Conservation (phyloP, 2,888 invertebrate genomes). For the Parnassius glacialis region DNA sequence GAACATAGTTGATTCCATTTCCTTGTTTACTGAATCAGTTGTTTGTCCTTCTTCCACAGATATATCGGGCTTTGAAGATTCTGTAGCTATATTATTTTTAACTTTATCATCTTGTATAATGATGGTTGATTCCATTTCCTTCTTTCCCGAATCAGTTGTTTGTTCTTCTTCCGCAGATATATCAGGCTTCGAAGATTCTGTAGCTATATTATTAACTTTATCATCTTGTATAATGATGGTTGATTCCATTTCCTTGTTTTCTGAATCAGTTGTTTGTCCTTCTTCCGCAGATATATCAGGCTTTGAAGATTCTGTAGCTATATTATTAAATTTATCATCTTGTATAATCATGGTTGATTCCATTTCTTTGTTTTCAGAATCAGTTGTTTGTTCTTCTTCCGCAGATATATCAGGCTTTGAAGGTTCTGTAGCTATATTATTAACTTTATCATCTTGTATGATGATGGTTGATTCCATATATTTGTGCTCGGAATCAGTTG, state of each 20-base stretch:
- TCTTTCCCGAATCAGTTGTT: constrained; percentile 26
- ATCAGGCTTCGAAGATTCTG: constrained; percentile 53
- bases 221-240: constrained; percentile 16
- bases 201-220: constrained; percentile 25
- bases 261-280: constrained; percentile 29
- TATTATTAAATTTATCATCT: no score
- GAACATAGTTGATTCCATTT: no score
- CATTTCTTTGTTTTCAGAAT: no score
- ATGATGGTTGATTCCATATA: no score
- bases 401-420: constrained; percentile 48
- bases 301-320: constrained; percentile 47
- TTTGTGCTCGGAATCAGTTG: no score
- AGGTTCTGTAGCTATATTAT: constrained; percentile 5
- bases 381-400: constrained; percentile 32
- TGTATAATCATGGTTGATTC: no score
- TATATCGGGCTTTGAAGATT: no score
- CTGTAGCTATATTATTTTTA: constrained; percentile 4
- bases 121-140: constrained; percentile 25
- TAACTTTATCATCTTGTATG: constrained; percentile 15
- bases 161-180: constrained; percentile 40
- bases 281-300: constrained; percentile 45
- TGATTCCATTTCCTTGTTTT: constrained; percentile 27
- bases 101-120: constrained; percentile 20
- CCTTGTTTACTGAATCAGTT: no score
- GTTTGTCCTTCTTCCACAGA: no score